Conservation (phyloP, 2,113 vertebrate species). For the Elephantulus edwardii region DNA sequence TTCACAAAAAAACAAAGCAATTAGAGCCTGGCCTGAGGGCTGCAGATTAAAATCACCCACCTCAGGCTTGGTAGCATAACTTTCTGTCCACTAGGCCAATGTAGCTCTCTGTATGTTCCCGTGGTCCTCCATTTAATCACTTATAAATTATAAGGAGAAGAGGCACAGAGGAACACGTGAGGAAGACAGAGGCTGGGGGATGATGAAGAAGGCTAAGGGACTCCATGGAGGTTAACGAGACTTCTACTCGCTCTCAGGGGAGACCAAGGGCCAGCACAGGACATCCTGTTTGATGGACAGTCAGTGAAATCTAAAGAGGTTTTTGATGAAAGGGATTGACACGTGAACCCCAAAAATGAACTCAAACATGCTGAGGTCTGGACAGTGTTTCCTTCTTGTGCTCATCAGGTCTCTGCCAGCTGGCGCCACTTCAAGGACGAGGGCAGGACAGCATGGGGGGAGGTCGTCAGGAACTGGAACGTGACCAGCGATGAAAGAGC, state of each 20-base stretch:
- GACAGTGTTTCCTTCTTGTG: neutral
- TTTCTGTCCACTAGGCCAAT: too few relatives aligned
- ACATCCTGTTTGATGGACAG: neutral
- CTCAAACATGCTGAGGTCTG: too few relatives aligned
- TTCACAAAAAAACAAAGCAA: too few relatives aligned
- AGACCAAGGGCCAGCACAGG: neutral
- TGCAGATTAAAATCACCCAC: too few relatives aligned
- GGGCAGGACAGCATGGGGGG: neutral
- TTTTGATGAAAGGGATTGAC: neutral
- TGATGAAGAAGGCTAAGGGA: neutral
- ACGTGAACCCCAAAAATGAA: neutral
- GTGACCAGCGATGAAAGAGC: neutral
- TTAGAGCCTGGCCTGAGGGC: too few relatives aligned
- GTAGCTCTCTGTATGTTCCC: too few relatives aligned
- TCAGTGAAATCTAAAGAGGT: neutral
- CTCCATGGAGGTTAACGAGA: neutral
- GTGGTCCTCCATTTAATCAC: neutral
- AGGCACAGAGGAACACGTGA: neutral
- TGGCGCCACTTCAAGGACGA: too few relatives aligned
- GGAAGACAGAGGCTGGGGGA: neutral
- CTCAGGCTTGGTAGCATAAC: too few relatives aligned
- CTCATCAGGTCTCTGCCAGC: too few relatives aligned
- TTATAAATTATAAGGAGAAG: neutral
- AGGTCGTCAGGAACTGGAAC: neutral
- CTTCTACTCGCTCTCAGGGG: neutral